phyloP scores from a whole-genome alignment of 2,888 invertebrate species.

The Cyclophora albipunctata region DNA sequence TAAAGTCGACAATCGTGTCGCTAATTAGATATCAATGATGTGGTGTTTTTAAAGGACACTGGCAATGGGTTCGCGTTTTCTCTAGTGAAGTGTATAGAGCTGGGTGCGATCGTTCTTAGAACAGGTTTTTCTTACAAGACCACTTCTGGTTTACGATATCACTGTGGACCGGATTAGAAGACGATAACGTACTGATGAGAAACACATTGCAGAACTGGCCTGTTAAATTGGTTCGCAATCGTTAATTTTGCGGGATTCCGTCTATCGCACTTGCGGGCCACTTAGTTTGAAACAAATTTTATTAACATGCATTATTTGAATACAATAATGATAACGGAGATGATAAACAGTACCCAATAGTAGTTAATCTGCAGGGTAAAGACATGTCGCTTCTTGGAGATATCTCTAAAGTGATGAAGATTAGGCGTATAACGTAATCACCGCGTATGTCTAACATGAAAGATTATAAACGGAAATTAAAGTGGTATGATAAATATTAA shows the following conservation, averaged over 20 bases:
- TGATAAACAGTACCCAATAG: too few relatives aligned
- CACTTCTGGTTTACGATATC: slow-evolving; percentile 71
- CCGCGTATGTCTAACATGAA: too few relatives aligned
- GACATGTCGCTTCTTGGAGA: too few relatives aligned
- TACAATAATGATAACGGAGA: too few relatives aligned
- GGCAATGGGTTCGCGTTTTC: slow-evolving; percentile 47
- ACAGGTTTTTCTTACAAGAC: slow-evolving; percentile 65
- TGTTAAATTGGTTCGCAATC: slow-evolving; percentile 54
- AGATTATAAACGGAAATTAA: too few relatives aligned
- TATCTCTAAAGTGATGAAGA: too few relatives aligned
- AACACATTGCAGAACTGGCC: slow-evolving; percentile 59
- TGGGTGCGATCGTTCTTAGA: slow-evolving; percentile 57
- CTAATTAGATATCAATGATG: slow-evolving; percentile 27
- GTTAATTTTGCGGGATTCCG: slow-evolving; percentile 51
- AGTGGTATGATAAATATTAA: too few relatives aligned
- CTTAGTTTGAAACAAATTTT: too few relatives aligned
- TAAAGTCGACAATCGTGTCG: slow-evolving; percentile 38
- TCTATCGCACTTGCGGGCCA: not conserved
- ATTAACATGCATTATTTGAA: too few relatives aligned
- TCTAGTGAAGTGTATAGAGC: slow-evolving; percentile 43
- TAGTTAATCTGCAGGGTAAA: too few relatives aligned
- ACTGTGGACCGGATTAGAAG: slow-evolving; percentile 66
- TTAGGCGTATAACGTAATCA: too few relatives aligned
- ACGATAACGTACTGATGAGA: slow-evolving; percentile 65
- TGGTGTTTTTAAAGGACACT: slow-evolving; percentile 34